A percentile compares a stretch with the other conserved stretches of the same genome.
Evolutionary conservation across 1,140 invertebrate species (phyloP).

Genomic region (Leguminivora glycinivorella): DNA sequence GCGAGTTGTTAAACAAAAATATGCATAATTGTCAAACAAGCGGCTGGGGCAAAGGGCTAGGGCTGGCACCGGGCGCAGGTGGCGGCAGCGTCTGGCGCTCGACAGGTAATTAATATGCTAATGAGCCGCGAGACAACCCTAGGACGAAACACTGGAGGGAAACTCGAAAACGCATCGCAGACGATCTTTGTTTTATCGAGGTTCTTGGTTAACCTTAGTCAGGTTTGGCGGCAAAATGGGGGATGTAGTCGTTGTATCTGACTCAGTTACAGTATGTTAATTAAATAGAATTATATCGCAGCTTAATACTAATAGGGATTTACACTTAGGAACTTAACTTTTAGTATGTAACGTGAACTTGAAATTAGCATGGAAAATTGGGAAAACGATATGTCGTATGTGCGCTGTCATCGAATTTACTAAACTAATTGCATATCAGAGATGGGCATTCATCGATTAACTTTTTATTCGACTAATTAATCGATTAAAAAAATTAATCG

Average conservation of each 20-base stretch:
- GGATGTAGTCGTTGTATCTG: neutral
- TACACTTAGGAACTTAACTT: too few species aligned
- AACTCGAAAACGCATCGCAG: slow-evolving; percentile 13
- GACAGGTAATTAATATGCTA: slow-evolving; percentile 62
- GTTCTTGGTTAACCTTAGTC: slow-evolving; percentile 19
- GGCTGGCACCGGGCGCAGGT: slow-evolving; percentile 35
- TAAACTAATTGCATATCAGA: too few species aligned
- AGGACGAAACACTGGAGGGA: slow-evolving; percentile 16
- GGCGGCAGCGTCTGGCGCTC: slow-evolving; percentile 36
- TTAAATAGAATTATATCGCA: too few species aligned
- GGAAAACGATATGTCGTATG: too few species aligned
- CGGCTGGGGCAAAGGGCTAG: slow-evolving; percentile 31
- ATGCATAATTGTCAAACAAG: slow-evolving; percentile 45
- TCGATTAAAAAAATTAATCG: too few species aligned
- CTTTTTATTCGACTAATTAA: too few species aligned
- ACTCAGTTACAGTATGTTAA: too few species aligned
- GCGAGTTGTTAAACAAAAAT: slow-evolving; percentile 38
- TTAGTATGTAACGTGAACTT: slow-evolving; percentile 34
- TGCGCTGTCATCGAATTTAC: too few species aligned
- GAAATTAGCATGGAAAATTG: slow-evolving; percentile 30
- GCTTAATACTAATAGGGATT: slow-evolving; percentile 28
- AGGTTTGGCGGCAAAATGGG: slow-evolving; percentile 33
- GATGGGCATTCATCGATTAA: too few species aligned
- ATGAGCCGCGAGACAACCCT: slow-evolving; percentile 43
- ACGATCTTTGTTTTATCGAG: slow-evolving; percentile 10